Evolutionary conservation across 2,797 vertebrate species (phyloP).

Genomic region (Paguma larvata): DNA sequence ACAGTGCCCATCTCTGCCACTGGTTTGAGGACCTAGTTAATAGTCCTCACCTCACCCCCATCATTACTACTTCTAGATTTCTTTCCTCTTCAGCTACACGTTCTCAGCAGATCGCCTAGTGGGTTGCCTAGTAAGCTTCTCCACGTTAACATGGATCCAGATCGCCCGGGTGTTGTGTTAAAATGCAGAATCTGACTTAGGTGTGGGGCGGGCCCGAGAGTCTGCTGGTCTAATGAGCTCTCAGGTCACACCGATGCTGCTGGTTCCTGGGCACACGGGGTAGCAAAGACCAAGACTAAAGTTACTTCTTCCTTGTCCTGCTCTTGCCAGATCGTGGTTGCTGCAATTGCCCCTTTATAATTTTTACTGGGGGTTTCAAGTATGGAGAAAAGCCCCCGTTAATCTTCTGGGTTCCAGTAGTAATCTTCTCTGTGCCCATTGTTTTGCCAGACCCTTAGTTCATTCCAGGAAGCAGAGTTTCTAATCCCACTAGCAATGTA

Average conservation of each 20-base stretch:
- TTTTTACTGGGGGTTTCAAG: background rate
- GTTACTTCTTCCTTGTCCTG: no score
- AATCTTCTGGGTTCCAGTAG: background rate
- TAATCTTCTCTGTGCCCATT: background rate
- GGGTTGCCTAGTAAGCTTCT: background rate
- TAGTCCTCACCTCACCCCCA: rapidly evolving
- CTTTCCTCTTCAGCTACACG: background rate
- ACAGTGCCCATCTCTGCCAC: background rate
- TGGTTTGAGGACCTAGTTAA: background rate
- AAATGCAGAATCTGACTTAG: background rate
- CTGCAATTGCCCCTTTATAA: background rate
- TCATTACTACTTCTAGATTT: background rate
- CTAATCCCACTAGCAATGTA: background rate
- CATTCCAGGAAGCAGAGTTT: background rate
- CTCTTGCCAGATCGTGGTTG: background rate
- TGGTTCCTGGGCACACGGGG: rapidly evolving
- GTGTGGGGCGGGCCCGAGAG: background rate
- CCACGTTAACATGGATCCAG: background rate
- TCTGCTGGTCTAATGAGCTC: background rate
- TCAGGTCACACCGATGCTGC: background rate
- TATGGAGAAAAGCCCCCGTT: background rate
- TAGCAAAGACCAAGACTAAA: background rate
- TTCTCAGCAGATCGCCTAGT: background rate
- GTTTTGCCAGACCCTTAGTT: background rate
- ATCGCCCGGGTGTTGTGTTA: background rate